Evolutionary conservation across 1,140 invertebrate species (phyloP).

Genomic region (Heliconius himera): DNA sequence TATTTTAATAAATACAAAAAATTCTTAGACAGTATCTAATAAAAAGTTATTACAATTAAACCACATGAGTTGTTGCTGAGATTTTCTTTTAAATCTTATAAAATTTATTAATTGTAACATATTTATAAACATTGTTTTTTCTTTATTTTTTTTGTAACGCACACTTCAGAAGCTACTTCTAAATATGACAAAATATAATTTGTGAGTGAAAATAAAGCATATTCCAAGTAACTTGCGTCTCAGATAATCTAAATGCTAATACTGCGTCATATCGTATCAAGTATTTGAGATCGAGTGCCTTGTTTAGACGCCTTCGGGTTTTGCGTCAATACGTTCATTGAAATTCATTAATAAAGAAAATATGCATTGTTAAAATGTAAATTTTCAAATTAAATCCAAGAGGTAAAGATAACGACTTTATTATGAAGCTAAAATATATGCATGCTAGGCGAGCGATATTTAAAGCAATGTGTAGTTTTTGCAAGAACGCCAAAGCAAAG

Average conservation of each 20-base stretch:
- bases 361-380: slow-evolving; percentile 24
- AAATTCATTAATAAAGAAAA: slow-evolving; percentile 31
- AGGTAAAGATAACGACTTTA: not conserved
- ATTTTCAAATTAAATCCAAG: slow-evolving; percentile 12
- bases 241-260: slow-evolving; percentile 60
- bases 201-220: slow-evolving; percentile 42
- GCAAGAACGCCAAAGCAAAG: not conserved
- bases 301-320: slow-evolving; percentile 35
- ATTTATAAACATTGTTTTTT: not conserved
- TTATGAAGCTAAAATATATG: slow-evolving; percentile 10
- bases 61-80: too few species aligned
- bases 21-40: not conserved
- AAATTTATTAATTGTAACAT: too few species aligned
- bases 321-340: slow-evolving; percentile 27
- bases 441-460: not conserved
- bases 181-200: slow-evolving; percentile 35
- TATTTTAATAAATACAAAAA: not conserved
- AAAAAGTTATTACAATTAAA: not conserved
- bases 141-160: not conserved
- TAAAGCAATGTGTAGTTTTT: not conserved
- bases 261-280: slow-evolving; percentile 44
- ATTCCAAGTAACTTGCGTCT: slow-evolving; percentile 42
- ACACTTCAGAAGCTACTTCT: not conserved
- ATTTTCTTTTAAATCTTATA: too few species aligned
- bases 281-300: slow-evolving; percentile 42